phyloP scores from a whole-genome alignment of 2,797 vertebrate genomes.

The Capromys pilorides region DNA sequence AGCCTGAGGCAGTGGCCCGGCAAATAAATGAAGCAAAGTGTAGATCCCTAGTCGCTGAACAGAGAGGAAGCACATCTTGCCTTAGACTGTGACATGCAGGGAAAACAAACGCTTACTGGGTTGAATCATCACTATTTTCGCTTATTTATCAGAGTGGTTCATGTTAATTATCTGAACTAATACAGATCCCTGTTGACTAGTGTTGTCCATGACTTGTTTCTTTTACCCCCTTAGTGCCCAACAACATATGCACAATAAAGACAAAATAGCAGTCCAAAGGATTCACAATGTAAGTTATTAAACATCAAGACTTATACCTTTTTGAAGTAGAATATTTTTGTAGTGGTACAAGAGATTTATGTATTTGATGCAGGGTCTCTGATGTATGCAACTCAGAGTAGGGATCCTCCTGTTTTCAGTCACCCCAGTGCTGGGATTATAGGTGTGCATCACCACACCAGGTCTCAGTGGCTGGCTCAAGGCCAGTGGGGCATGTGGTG shows the following conservation, averaged over 20 bases:
- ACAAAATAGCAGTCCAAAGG: neutral
- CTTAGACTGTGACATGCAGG: neutral
- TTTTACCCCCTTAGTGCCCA: neutral
- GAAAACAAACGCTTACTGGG: neutral
- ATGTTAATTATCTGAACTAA: no score
- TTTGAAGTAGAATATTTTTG: neutral
- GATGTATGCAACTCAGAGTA: no score
- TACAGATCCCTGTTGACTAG: neutral
- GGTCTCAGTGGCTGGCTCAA: no score
- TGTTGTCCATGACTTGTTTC: neutral
- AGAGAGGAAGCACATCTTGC: neutral
- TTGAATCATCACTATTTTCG: neutral
- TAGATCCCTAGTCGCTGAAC: neutral
- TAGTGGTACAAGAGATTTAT: no score
- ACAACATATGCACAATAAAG: neutral
- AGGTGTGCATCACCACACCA: no score
- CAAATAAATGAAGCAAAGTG: neutral
- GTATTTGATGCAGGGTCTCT: no score
- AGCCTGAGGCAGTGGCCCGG: neutral
- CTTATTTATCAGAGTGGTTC: no score
- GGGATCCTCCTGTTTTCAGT: no score
- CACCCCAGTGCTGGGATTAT: no score
- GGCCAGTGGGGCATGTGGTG: no score
- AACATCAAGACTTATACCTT: conserved; percentile 21
- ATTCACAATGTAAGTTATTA: neutral